Percentiles rank a stretch among this genome's conserved stretches.
Evolutionary conservation across 2,113 vertebrate genomes (phyloP).

Genomic region (Cyphomyrus plagiostoma): DNA sequence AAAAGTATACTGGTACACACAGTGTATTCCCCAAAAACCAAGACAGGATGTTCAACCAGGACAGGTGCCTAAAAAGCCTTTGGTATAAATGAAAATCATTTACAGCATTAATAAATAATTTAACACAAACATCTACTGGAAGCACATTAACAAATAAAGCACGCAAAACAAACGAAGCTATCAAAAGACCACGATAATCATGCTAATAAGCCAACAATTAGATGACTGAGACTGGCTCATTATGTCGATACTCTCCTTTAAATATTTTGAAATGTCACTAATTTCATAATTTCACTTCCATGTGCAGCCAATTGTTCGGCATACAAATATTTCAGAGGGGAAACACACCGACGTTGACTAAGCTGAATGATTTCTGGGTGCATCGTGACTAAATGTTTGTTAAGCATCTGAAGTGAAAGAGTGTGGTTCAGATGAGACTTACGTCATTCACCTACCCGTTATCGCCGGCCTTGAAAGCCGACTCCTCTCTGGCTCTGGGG

Average conservation of each 20-base stretch:
- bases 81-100: neutral
- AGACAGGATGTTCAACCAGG: neutral
- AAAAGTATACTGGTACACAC: too few relatives aligned
- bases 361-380: neutral
- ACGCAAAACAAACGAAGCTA: neutral
- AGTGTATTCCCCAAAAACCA: neutral
- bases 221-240: constrained; percentile 12
- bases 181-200: constrained; percentile 11
- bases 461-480: neutral
- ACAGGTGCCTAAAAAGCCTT: neutral
- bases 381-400: neutral
- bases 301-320: neutral
- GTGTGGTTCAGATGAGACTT: neutral
- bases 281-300: neutral
- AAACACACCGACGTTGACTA: neutral
- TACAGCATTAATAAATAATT: neutral
- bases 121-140: neutral
- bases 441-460: neutral
- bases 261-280: constrained; percentile 23
- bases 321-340: neutral
- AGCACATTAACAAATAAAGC: constrained; percentile 4
- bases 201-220: constrained; percentile 18
- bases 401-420: neutral
- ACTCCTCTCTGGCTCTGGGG: neutral
- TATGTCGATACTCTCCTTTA: constrained; percentile 14